Evolutionary conservation across 2,113 vertebrate species (phyloP).

Genomic region (Leptocoma aspasia): DNA sequence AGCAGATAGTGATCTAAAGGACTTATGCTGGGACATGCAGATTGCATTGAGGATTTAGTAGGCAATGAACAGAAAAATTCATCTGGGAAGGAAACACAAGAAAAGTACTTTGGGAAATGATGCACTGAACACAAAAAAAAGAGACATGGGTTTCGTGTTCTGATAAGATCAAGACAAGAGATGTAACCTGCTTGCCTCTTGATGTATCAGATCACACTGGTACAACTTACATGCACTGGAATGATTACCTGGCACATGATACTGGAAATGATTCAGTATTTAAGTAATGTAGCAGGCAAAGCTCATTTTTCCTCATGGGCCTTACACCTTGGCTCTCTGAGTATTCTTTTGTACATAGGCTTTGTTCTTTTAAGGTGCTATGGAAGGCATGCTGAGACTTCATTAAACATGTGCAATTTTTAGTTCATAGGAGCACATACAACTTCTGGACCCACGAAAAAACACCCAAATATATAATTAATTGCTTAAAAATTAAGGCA

Average conservation of each 20-base stretch:
- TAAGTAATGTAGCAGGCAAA: constrained; percentile 14
- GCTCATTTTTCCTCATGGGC: not conserved
- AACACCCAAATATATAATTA: not conserved
- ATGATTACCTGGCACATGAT: constrained; percentile 8
- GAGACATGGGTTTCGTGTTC: not conserved
- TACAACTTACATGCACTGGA: not conserved
- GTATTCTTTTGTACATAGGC: not conserved
- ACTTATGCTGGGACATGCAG: not conserved
- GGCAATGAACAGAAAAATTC: not conserved
- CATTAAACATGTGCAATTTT: not conserved
- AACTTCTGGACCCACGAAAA: not conserved
- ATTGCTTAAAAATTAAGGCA: not conserved
- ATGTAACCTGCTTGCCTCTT: constrained; percentile 15
- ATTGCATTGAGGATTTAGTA: not conserved
- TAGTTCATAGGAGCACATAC: not conserved
- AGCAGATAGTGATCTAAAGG: not conserved
- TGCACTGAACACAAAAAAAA: not conserved
- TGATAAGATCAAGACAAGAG: constrained; percentile 17
- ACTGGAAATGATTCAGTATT: constrained; percentile 32
- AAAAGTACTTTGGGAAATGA: not conserved
- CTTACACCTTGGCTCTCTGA: not conserved
- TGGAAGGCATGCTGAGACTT: not conserved
- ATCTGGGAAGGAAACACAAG: not conserved
- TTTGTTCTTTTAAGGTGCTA: not conserved
- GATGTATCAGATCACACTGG: constrained; percentile 23